Percentiles rank a stretch among this genome's conserved stretches.
Evolutionary conservation across 2,797 vertebrate genomes (phyloP).

Genomic region (Numenius phaeopus): DNA sequence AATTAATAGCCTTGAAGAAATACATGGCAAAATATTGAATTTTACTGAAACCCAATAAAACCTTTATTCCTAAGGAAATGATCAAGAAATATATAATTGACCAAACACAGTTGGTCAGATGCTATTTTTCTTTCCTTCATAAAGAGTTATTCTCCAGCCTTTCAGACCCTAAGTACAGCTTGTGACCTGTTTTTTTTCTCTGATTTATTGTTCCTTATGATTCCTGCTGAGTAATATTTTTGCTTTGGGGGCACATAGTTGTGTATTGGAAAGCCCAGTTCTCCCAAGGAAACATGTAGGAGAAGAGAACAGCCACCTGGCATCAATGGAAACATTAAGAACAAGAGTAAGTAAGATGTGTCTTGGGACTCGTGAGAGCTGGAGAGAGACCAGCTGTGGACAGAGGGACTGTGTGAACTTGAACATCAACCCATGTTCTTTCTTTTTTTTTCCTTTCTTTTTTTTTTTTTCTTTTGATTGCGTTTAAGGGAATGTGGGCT

Average conservation of each 20-base stretch:
- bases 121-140: neutral
- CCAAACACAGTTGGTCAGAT: rapidly evolving
- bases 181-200: neutral
- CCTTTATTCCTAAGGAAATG: neutral
- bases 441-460: neutral
- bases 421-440: neutral
- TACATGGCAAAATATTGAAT: neutral
- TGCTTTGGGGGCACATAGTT: neutral
- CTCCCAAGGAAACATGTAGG: neutral
- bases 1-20: neutral
- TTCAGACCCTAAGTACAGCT: neutral
- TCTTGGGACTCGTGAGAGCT: conserved; percentile 15
- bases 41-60: neutral
- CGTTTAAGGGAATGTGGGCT: neutral
- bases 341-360: neutral
- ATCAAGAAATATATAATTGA: neutral
- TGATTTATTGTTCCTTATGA: neutral
- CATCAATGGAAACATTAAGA: neutral
- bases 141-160: neutral
- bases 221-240: neutral
- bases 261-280: neutral
- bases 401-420: conserved; percentile 40
- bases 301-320: conserved; percentile 12
- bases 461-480: neutral
- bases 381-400: neutral